A percentile compares a stretch with the other conserved stretches of the same genome.
These are phyloP conservation scores for Egretta garzetta DNA, from an alignment of 2,113 vertebrate genomes.

Conservation along the genomic window DNA sequence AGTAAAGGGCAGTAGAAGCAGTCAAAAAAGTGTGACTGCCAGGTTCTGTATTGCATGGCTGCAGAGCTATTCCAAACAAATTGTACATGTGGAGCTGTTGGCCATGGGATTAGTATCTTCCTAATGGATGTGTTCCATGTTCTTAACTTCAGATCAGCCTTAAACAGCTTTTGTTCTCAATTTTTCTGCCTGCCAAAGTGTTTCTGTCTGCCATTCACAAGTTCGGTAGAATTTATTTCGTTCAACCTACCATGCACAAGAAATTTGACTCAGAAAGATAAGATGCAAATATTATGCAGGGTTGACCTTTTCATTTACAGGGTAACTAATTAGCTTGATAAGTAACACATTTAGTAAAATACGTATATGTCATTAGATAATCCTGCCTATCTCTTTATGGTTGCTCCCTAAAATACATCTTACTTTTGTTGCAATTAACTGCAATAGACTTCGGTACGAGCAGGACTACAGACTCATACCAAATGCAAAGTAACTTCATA, in stretches of 20 bases:
- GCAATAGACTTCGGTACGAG: neutral
- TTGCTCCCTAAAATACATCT: neutral
- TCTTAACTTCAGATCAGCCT: neutral
- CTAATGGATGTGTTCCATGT: neutral
- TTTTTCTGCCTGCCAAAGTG: conserved; percentile 8
- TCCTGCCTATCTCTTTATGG: conserved; percentile 5
- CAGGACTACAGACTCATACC: neutral
- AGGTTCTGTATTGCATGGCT: neutral
- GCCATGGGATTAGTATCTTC: neutral
- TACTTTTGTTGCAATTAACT: neutral
- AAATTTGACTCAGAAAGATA: conserved; percentile 47
- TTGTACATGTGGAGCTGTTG: neutral
- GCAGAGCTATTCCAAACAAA: neutral
- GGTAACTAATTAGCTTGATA: conserved; percentile 58
- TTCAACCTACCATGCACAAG: conserved; percentile 17
- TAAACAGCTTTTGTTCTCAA: neutral
- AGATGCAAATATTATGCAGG: conserved; percentile 57
- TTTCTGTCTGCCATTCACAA: neutral
- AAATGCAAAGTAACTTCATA: neutral
- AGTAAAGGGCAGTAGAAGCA: neutral
- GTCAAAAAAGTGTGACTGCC: neutral
- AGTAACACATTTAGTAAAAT: conserved; percentile 29
- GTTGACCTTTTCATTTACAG: conserved; percentile 60
- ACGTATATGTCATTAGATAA: conserved; percentile 26
- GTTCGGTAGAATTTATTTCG: conserved; percentile 4